Percentiles rank a stretch among this genome's conserved stretches.
These are phyloP conservation scores for Microcebus lehilahytsara DNA, from an alignment of 2,113 vertebrate genomes.

Conservation along the genomic window DNA sequence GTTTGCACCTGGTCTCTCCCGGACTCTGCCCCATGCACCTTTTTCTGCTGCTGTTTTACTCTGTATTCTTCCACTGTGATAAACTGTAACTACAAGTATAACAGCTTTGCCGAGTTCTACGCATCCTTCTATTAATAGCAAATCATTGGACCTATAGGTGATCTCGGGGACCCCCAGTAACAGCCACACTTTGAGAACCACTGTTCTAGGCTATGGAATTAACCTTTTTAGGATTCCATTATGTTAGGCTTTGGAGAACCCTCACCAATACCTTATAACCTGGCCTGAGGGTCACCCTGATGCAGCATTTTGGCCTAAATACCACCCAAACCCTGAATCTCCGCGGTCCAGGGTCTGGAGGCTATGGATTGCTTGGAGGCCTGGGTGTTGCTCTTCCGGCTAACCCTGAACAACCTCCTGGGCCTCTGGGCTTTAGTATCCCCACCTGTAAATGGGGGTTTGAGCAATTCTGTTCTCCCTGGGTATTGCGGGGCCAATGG, in stretches of 20 bases:
- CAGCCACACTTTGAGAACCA: background rate
- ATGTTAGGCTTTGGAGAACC: background rate
- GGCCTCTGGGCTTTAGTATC: background rate
- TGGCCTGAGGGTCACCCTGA: background rate
- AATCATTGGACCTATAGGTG: background rate
- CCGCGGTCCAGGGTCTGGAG: background rate
- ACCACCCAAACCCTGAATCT: no score
- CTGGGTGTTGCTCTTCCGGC: background rate
- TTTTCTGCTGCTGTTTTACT: background rate
- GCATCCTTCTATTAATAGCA: background rate
- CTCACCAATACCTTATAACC: background rate
- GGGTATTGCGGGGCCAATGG: background rate
- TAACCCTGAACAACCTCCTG: background rate
- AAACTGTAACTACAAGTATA: background rate
- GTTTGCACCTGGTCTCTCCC: background rate
- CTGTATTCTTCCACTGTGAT: background rate
- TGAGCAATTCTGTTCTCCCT: background rate
- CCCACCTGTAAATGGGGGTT: background rate
- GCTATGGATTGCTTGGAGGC: background rate
- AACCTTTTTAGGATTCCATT: background rate
- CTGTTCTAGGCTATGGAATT: background rate
- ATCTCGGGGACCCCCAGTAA: rapidly evolving
- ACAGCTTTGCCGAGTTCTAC: background rate
- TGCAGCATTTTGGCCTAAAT: background rate
- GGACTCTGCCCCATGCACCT: background rate